Conservation (phyloP, 2,888 invertebrate genomes). For the Ectemnius continuus region DNA sequence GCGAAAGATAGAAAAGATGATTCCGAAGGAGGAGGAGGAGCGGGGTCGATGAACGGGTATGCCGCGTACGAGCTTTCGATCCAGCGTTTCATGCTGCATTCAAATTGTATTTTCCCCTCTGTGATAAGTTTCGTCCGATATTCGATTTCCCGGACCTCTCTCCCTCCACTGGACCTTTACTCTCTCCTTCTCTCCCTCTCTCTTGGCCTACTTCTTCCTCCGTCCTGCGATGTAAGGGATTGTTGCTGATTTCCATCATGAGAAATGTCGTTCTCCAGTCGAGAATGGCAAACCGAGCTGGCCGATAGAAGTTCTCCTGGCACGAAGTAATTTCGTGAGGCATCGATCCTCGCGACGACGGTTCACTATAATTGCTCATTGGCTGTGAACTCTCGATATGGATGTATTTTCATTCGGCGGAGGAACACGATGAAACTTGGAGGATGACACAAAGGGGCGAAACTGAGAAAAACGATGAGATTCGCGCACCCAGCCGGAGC, state of each 20-base stretch:
- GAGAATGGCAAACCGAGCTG: background rate
- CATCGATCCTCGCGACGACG: slow-evolving; percentile 17
- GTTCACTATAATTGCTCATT: slow-evolving; percentile 54
- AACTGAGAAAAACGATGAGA: slow-evolving; percentile 37
- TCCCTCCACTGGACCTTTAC: background rate
- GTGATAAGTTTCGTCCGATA: slow-evolving; percentile 53
- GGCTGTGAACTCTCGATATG: slow-evolving; percentile 55
- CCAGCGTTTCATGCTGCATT: slow-evolving; percentile 57
- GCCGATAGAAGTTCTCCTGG: background rate
- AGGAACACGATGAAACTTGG: slow-evolving; percentile 28
- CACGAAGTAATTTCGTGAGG: background rate
- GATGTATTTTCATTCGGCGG: slow-evolving; percentile 11
- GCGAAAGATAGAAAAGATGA: slow-evolving; percentile 26
- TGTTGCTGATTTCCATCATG: background rate
- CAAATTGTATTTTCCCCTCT: slow-evolving; percentile 60
- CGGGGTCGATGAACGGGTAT: slow-evolving; percentile 32
- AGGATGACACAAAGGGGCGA: slow-evolving; percentile 38
- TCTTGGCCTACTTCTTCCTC: background rate
- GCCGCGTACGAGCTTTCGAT: slow-evolving; percentile 37
- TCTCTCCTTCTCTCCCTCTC: background rate
- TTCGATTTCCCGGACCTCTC: slow-evolving; percentile 36
- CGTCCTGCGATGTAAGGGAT: background rate
- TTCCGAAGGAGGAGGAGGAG: slow-evolving; percentile 14
- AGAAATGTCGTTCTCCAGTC: background rate
- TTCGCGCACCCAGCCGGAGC: slow-evolving; percentile 33